Evolutionary conservation across 2,113 vertebrate genomes (phyloP).

Genomic region (Trogon surrucura): DNA sequence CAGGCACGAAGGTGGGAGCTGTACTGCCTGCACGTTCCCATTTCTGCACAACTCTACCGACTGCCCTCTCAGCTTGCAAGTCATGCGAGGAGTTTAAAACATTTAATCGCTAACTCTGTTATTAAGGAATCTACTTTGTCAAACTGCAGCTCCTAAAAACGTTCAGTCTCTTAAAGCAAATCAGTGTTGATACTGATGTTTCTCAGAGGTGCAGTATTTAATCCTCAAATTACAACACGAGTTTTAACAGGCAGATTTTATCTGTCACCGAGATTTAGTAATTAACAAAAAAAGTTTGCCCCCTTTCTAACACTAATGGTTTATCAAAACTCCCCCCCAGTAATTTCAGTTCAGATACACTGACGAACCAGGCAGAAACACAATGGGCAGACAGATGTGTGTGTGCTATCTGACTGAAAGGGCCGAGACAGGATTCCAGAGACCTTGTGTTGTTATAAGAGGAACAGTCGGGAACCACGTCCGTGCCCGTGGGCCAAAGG

Average conservation of each 20-base stretch:
- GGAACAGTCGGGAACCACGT: constrained; percentile 33
- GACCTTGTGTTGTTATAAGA: constrained; percentile 44
- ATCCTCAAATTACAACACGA: constrained; percentile 90
- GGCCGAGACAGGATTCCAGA: constrained; percentile 61
- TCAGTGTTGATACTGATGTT: constrained; percentile 78
- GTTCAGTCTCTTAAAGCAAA: constrained; percentile 63
- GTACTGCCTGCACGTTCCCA: neutral
- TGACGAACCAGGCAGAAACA: constrained; percentile 29
- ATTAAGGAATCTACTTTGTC: constrained; percentile 64
- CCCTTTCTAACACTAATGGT: constrained; percentile 68
- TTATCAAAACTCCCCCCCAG: constrained; percentile 62
- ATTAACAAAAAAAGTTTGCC: constrained; percentile 71
- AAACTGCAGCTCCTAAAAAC: constrained; percentile 56
- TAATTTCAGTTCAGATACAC: constrained; percentile 45
- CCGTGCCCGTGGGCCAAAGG: constrained; percentile 37
- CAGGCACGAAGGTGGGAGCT: neutral
- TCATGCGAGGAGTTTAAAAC: constrained; percentile 57
- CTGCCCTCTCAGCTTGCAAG: constrained; percentile 19
- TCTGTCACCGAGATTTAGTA: constrained; percentile 78
- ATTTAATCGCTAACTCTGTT: constrained; percentile 55
- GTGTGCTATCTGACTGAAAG: constrained; percentile 67
- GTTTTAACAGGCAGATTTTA: constrained; percentile 86
- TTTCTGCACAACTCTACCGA: neutral
- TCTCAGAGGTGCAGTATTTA: constrained; percentile 85
- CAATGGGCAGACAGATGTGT: constrained; percentile 43